Conservation (phyloP, 2,113 vertebrate species). For the Pteruthius melanotis region DNA sequence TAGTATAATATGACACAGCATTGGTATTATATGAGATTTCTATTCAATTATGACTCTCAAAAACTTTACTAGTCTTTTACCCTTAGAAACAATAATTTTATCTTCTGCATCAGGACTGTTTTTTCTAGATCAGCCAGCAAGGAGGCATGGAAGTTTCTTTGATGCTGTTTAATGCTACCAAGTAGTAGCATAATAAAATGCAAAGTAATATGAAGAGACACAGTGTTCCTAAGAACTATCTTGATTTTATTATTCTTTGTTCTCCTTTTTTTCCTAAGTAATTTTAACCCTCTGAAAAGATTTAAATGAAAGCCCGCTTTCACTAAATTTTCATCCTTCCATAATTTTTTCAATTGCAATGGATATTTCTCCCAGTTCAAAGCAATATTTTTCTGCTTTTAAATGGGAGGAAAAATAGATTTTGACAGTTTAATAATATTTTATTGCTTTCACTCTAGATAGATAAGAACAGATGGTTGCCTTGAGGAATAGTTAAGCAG, state of each 20-base stretch:
- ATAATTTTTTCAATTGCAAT: neutral
- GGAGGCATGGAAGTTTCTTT: neutral
- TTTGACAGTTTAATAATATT: constrained; percentile 42
- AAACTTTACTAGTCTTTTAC: neutral
- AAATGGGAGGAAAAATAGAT: constrained; percentile 24
- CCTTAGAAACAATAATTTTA: neutral
- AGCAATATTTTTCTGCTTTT: neutral
- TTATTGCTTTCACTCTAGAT: constrained; percentile 19
- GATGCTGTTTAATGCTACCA: neutral
- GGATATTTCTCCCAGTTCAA: neutral
- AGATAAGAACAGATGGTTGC: constrained; percentile 28
- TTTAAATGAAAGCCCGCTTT: constrained; percentile 16
- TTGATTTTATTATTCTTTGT: neutral
- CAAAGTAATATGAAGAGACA: neutral
- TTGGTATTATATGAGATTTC: neutral
- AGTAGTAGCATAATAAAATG: neutral
- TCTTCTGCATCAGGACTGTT: neutral
- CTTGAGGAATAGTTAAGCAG: constrained; percentile 25
- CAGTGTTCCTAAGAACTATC: neutral
- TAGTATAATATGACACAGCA: neutral
- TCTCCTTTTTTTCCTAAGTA: neutral
- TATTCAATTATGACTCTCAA: neutral
- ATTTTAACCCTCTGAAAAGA: neutral
- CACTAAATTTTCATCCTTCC: neutral
- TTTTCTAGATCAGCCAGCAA: neutral